Base-by-base conservation (phyloP, 2,888 invertebrate genomes). In the Smittia sp. region DNA sequence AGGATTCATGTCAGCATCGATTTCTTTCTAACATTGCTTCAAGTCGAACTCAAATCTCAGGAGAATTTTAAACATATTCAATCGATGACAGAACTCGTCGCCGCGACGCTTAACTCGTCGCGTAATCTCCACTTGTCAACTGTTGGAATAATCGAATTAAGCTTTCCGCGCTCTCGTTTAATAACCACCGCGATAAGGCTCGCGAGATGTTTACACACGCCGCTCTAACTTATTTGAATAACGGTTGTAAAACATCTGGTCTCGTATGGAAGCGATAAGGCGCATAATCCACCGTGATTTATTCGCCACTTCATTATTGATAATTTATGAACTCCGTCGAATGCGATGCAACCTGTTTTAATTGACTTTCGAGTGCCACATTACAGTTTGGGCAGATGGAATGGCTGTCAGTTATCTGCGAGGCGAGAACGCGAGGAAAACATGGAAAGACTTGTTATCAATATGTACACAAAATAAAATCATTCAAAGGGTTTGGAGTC, bases 171-270 rank as follows among this genome's bases (percentile, higher is more conserved):
- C 52, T 46, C n/a, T 11, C 2, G 18, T 46, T 18, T 46, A 18
- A 46, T 46, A 46, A 46, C 52, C 4, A 9, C 4, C 32, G 32
- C 32, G 32, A 32, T 32, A 32, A 32, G 32, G 4, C 32, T 32
- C 32, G 32, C 32, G 32, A 9, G 32, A 32, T 32, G 9, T 32
- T 32, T 32, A 32, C 32, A 32, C 9, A 32, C 9, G 32, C 32
- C 32, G 32, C 3, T 32, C 32, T 6, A 32, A 32, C 9, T 4
- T 15, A 13, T 46, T 13, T 46, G 18, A 18, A 15, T 46, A 15
- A 18, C 52, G n/a, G 52, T 46, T 32, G 52, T 46, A 46, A 46
- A 46, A 46, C 52, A 46, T 46, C 52, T 46, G 52, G 52, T 18
- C 4, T 46, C 18, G n/a, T 46, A 46, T 46, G n/a, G 18, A n/a